Percentiles rank a stretch among this genome's conserved stretches.
Evolutionary conservation across 2,113 vertebrate species (phyloP).

Genomic region (Xerus inauris): DNA sequence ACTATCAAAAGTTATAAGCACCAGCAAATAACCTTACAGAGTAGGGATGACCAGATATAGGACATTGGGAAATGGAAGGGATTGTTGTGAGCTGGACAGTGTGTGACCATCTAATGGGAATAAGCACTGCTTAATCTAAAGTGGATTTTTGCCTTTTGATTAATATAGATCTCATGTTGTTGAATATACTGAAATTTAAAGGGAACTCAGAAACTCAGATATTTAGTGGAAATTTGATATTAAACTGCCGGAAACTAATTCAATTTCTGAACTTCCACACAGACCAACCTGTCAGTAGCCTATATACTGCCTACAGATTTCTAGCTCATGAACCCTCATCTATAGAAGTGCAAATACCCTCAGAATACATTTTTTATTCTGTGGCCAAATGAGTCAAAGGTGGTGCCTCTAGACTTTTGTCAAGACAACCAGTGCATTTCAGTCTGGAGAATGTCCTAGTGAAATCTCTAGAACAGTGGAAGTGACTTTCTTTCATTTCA

Average conservation of each 20-base stretch:
- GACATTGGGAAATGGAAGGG: no score
- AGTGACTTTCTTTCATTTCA: not conserved
- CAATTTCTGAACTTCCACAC: not conserved
- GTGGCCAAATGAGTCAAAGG: not conserved
- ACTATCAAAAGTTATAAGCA: not conserved
- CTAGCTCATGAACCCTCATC: not conserved
- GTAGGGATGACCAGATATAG: not conserved
- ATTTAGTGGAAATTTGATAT: slow-evolving; percentile 6
- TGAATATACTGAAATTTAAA: not conserved
- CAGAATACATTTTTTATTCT: not conserved
- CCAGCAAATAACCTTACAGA: not conserved
- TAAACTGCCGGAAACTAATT: slow-evolving; percentile 9
- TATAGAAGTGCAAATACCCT: not conserved
- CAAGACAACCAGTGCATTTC: not conserved
- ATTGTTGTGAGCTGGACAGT: not conserved
- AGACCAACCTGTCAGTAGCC: not conserved
- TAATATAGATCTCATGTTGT: not conserved
- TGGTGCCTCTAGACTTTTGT: not conserved
- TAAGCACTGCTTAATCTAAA: not conserved
- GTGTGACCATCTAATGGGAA: not conserved
- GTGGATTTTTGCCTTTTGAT: not conserved
- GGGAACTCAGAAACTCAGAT: not conserved
- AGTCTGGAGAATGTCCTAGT: not conserved
- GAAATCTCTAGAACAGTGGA: not conserved
- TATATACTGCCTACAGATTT: not conserved